A percentile compares a stretch with the other conserved stretches of the same genome.
phyloP scores from a whole-genome alignment of 2,113 vertebrate species.

The Pedetes capensis region DNA sequence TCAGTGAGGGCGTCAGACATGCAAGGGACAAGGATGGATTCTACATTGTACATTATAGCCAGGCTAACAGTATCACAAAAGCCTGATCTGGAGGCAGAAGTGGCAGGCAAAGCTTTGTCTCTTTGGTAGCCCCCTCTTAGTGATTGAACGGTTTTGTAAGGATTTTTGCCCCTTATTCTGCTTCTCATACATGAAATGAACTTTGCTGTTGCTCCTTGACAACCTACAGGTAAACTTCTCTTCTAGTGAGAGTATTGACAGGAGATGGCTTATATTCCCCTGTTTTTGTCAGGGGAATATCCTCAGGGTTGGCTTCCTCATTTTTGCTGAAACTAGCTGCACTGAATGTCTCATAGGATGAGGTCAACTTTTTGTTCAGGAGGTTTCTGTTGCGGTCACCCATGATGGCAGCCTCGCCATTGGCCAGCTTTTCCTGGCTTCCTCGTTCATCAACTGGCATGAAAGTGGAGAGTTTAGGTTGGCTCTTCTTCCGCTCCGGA shows the following conservation, averaged over 20 bases:
- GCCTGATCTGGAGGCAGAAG: conserved; percentile 91
- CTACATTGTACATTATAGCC: conserved; percentile 93
- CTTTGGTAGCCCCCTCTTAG: conserved; percentile 89
- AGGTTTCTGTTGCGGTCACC: conserved; percentile 99
- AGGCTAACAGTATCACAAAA: conserved; percentile 89
- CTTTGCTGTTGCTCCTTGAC: conserved; percentile 70
- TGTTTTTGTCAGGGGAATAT: conserved; percentile 96
- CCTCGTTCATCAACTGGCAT: conserved; percentile 94
- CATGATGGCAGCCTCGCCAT: conserved; percentile 95
- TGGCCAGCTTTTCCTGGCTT: conserved; percentile 96
- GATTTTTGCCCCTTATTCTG: conserved; percentile 78
- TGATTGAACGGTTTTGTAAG: conserved; percentile 79
- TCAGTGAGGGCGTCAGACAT: conserved; percentile 88
- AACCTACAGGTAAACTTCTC: conserved; percentile 99
- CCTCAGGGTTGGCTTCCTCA: conserved; percentile 92
- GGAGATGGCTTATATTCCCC: conserved; percentile 98
- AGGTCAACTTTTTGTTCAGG: conserved; percentile 98
- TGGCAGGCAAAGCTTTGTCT: conserved; percentile 88
- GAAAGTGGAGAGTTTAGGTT: conserved; percentile 99
- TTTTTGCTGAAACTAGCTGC: conserved; percentile 92
- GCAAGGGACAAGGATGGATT: conserved; percentile 92
- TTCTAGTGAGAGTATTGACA: conserved; percentile 96
- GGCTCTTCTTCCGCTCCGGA: conserved; percentile 96
- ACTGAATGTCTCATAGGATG: conserved; percentile 96
- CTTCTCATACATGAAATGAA: conserved; percentile 79